Base-by-base conservation (phyloP, 1,140 invertebrate species). In the Sarcophaga peregrina region DNA sequence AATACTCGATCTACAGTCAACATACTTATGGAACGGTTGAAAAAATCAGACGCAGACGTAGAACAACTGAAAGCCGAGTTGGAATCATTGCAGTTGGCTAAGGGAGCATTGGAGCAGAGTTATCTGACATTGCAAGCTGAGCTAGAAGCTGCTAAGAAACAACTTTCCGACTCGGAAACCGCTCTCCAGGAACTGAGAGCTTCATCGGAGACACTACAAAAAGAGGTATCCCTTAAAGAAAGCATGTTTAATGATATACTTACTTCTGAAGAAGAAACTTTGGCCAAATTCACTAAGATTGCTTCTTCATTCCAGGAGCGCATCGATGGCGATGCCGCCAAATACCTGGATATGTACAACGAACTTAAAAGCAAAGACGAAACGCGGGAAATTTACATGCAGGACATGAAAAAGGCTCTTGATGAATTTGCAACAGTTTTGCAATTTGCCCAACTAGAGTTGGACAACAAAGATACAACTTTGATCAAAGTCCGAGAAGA, bases 31-130 rank as follows among this genome's bases (percentile, higher is more conserved):
- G 91, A 90, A 78, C 88, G 92, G 25, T 85, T 92, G 3, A 90
- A 92, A 84, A 88, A 91, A 80, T 92, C 91, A 17, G 92, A 92
- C 84, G 86, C 89, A 50, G 92, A 92, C 85, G 92, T 92, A n/a
- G 91, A 92, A 85, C 91, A 91, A 48, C 86, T 91, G 73, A 92
- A 92, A 82, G 85, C 87, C n/a, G 92, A 92, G 85, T 84, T 92
- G 47, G 88, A 90, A 78, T 87, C 87, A 0, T 86, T 90, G 68
- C 91, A 92, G 85, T 80, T 87, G 84, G 89, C 90, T 74, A 90
- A 92, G 82, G 86, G 91, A 0, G 88, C 91, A 0, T 84, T 91
- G 82, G 91, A 92, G 87, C 86, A 88, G 37, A 91, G 88, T 85
- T 90, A 90, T 82, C 84, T 90, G 17, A 84, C 88, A 5, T 84